Evolutionary conservation across 2,888 invertebrate species (phyloP), one percentile per base, ranked within the genome.

Genomic region (Crossocerus cetratus): DNA sequence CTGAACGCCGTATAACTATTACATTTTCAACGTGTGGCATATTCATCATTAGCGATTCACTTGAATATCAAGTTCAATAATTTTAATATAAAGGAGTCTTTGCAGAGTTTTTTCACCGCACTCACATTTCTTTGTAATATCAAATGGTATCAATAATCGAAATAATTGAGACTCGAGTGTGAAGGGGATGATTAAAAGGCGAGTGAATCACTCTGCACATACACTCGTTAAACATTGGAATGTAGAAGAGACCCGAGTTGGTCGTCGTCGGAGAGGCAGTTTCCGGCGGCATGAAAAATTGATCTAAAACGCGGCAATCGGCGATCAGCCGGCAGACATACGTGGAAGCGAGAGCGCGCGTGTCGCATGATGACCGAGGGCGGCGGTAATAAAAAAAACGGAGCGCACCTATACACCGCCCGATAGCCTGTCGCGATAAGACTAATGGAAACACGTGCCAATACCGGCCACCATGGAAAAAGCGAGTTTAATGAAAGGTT

Each of bases 401-500:
- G 32, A 60, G 64, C 69, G 56, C 45, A 59, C 45, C 59, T 55
- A 58, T 74, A 66, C 62, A 32, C 32, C 32, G 69, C 54, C 21
- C 45, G 82, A 83, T 82, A 70, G 69, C 72, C 57, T 70, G 60
- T 69, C 67, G 73, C 70, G 86, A 86, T 86, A 86, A 81, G 77
- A 69, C 76, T 81, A 85, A 86, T 85, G 86, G 83, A 86, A 86
- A 83, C 82, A 82, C 85, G 78, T 80, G 82, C 82, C 81, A 83
- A 83, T 85, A 86, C 84, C 81, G 49, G 81, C 78, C 49, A 49
- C 49, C 49, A 74, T 73, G 78, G 72, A 74, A 78, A 32, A 72
- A 71, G 72, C 76, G 64, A 61, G 64, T 14, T 49, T 70, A 74
- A 74, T 72, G 66, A 77, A 72, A 69, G 71, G 74, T 73, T 69